phyloP scores from a whole-genome alignment of 2,888 invertebrate species.

The Metalampra italica region DNA sequence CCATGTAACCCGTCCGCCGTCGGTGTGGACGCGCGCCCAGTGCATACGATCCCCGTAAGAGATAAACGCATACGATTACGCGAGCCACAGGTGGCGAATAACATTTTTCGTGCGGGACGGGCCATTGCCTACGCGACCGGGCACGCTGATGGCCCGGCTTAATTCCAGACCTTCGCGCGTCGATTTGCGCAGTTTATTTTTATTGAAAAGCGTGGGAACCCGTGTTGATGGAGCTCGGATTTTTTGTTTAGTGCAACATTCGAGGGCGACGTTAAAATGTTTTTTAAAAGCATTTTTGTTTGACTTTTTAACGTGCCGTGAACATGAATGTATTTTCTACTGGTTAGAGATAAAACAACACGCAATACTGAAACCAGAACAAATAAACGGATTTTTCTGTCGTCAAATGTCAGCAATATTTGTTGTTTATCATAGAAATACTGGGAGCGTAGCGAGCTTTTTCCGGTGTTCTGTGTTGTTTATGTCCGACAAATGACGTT shows the following conservation, averaged over 20 bases:
- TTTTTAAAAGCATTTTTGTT: neutral
- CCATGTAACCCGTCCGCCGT: conserved; percentile 21
- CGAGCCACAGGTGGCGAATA: conserved; percentile 75
- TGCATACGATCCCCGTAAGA: conserved; percentile 59
- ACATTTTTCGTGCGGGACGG: conserved; percentile 66
- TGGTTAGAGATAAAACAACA: too few species aligned
- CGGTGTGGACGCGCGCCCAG: conserved; percentile 24
- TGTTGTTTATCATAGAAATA: too few species aligned
- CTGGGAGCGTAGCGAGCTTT: too few species aligned
- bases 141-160: conserved; percentile 43
- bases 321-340: too few species aligned
- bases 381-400: too few species aligned
- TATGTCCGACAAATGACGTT: too few species aligned
- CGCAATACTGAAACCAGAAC: too few species aligned
- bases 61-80: conserved; percentile 77
- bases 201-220: conserved; percentile 63
- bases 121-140: conserved; percentile 27
- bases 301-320: too few species aligned
- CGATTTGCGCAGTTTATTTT: conserved; percentile 63
- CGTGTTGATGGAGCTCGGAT: conserved; percentile 23
- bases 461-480: too few species aligned
- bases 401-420: too few species aligned
- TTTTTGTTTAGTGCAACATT: conserved; percentile 18
- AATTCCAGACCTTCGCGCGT: conserved; percentile 57
- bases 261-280: conserved; percentile 10